A percentile compares a stretch with the other conserved stretches of the same genome.
phyloP scores from a whole-genome alignment of 2,888 invertebrate genomes.

The Rhyacophila evoluta region DNA sequence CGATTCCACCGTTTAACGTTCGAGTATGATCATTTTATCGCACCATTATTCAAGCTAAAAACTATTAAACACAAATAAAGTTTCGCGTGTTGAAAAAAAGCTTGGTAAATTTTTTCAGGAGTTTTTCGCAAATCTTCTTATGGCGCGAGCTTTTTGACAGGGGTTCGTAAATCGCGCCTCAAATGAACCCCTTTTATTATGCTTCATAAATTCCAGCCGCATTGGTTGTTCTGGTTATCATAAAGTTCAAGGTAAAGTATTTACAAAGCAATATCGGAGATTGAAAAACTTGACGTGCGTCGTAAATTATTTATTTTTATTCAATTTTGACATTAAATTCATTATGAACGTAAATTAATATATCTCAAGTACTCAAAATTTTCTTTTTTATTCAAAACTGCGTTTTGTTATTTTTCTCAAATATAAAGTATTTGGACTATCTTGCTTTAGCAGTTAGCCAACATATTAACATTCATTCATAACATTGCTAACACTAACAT shows the following conservation, averaged over 20 bases:
- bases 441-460: too few relatives aligned
- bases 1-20: background rate
- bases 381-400: too few relatives aligned
- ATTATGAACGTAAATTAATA: too few relatives aligned
- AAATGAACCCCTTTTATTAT: conserved; percentile 23
- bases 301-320: background rate
- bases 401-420: too few relatives aligned
- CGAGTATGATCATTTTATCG: conserved; percentile 1
- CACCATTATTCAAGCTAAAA: background rate
- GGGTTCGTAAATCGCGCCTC: conserved; percentile 12
- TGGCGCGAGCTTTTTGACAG: background rate
- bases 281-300: conserved; percentile 11
- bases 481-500: too few relatives aligned
- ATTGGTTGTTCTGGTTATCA: conserved; percentile 15
- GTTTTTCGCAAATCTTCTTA: background rate
- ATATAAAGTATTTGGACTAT: too few relatives aligned
- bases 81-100: background rate
- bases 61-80: conserved; percentile 14
- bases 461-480: too few relatives aligned
- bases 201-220: conserved; percentile 12
- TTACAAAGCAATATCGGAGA: conserved; percentile 13
- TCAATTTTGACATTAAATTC: too few relatives aligned
- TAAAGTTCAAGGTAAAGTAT: conserved; percentile 13
- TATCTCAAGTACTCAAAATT: too few relatives aligned
- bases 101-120: background rate